Percentiles rank a stretch among this genome's conserved stretches.
Evolutionary conservation across 1,140 invertebrate species (phyloP).

Genomic region (Charaxes varanes): DNA sequence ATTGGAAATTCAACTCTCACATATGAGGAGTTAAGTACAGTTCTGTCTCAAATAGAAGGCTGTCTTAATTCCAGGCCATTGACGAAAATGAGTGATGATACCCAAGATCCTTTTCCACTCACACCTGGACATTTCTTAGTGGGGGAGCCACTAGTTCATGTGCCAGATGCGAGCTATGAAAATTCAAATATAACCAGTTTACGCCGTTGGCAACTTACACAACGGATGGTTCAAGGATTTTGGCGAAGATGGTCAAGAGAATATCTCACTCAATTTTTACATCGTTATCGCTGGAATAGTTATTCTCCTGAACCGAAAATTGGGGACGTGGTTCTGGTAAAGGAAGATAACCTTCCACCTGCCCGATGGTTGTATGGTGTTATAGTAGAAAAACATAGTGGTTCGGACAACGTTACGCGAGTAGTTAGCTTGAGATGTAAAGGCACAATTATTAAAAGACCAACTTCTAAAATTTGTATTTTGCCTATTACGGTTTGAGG

Average conservation of each 20-base stretch:
- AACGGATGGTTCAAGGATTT: conserved; percentile 18
- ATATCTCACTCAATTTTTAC: conserved; percentile 16
- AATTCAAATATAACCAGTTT: conserved; percentile 6
- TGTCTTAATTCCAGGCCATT: conserved; percentile 13
- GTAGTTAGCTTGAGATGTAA: conserved; percentile 3
- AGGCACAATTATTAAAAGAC: conserved; percentile 2
- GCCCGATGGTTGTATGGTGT: conserved; percentile 5
- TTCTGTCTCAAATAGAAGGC: conserved; percentile 6
- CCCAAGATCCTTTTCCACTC: not conserved
- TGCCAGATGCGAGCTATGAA: conserved; percentile 6
- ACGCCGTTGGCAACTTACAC: conserved; percentile 8
- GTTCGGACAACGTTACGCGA: conserved; percentile 4
- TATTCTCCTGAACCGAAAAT: conserved; percentile 1
- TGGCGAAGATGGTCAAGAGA: conserved; percentile 19
- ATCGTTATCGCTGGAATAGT: conserved; percentile 17
- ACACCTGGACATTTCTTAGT: conserved; percentile 13
- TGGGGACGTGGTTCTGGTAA: conserved; percentile 9
- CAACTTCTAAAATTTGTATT: conserved; percentile 6
- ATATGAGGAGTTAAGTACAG: conserved; percentile 7
- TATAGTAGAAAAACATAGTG: conserved; percentile 1
- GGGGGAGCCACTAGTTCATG: conserved; percentile 2
- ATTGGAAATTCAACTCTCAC: conserved; percentile 6
- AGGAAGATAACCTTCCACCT: conserved; percentile 9
- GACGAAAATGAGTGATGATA: not conserved
- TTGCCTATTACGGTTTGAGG: conserved; percentile 4